These are phyloP conservation scores for Crepidodera aurea DNA, from an alignment of 2,888 invertebrate species.

Conservation along the genomic window DNA sequence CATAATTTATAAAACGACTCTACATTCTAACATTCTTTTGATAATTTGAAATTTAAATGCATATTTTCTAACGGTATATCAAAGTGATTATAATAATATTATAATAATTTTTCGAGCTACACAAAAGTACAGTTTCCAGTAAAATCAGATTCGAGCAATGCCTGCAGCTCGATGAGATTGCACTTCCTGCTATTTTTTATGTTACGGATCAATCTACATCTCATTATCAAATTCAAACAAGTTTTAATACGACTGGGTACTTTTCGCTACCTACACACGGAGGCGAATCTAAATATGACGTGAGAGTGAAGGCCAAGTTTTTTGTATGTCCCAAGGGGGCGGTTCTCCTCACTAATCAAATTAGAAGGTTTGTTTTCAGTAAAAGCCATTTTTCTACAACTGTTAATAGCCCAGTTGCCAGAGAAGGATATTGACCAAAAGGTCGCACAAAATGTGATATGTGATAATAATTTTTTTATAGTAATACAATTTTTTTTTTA, in stretches of 20 bases:
- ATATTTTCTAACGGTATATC: slow-evolving; percentile 28
- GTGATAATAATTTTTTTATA: no score
- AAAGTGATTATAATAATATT: slow-evolving; percentile 33
- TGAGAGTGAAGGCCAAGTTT: background rate
- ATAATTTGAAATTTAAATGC: slow-evolving; percentile 35
- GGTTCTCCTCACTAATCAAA: no score
- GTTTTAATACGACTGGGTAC: background rate
- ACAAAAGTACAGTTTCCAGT: slow-evolving; percentile 29
- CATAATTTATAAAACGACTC: slow-evolving; percentile 30
- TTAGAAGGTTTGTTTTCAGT: no score
- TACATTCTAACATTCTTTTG: slow-evolving; percentile 33
- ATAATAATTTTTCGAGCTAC: slow-evolving; percentile 32
- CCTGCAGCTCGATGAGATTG: slow-evolving; percentile 15
- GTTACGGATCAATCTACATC: slow-evolving; percentile 10
- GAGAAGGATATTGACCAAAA: no score
- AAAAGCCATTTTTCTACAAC: no score
- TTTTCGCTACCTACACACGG: slow-evolving; percentile 7
- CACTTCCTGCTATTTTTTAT: slow-evolving; percentile 15
- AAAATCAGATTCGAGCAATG: slow-evolving; percentile 25
- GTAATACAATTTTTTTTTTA: no score
- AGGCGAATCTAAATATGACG: background rate
- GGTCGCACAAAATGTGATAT: no score
- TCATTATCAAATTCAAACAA: slow-evolving; percentile 22
- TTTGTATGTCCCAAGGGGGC: background rate
- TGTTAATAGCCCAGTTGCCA: no score